Conservation (phyloP, 2,797 vertebrate genomes). For the Lithobates pipiens region DNA sequence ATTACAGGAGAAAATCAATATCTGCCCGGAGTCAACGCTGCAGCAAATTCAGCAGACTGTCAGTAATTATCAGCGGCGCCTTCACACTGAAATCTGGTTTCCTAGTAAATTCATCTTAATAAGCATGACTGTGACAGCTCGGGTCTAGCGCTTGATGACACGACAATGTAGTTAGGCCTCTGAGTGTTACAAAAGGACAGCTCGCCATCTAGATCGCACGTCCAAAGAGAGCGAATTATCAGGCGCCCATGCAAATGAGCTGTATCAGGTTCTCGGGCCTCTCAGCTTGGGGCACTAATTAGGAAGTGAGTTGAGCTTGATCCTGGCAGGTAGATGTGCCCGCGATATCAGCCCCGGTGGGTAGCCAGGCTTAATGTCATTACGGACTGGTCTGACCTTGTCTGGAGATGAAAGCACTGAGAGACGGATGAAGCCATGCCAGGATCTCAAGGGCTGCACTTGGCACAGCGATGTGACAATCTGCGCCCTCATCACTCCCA, state of each 20-base stretch:
- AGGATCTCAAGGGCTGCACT: neutral
- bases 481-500: neutral
- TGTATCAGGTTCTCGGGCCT: neutral
- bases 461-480: conserved; percentile 5
- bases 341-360: conserved; percentile 3
- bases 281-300: conserved; percentile 35
- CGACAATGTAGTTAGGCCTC: conserved; percentile 17
- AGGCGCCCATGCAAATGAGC: conserved; percentile 34
- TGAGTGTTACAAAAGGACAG: neutral
- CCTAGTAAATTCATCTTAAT: conserved; percentile 30
- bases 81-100: neutral
- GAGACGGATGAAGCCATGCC: neutral
- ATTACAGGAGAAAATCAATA: conserved; percentile 21
- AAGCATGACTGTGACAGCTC: conserved; percentile 28
- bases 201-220: neutral
- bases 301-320: neutral
- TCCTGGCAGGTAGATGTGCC: conserved; percentile 16
- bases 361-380: neutral
- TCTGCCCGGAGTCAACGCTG: neutral
- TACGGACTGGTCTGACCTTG: conserved; percentile 17
- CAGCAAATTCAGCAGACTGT: conserved; percentile 13
- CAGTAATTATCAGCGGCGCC: neutral
- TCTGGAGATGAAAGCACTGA: conserved; percentile 9
- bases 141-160: neutral
- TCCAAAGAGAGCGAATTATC: neutral